A percentile compares a stretch with the other conserved stretches of the same genome.
Evolutionary conservation across 2,797 vertebrate species (phyloP).

Genomic region (Columba guinea): DNA sequence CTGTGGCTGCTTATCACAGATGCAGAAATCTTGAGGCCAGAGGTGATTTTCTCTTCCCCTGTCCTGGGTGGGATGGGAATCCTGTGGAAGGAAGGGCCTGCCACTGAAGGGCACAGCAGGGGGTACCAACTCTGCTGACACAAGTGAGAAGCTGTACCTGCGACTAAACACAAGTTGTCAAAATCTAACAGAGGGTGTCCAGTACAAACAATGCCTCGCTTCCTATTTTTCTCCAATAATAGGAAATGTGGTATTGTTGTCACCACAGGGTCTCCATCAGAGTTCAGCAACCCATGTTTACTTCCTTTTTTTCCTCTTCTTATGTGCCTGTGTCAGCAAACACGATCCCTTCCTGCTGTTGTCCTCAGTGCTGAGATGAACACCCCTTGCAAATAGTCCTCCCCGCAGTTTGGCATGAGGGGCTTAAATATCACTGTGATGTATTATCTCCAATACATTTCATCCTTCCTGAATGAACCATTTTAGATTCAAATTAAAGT

Average conservation of each 20-base stretch:
- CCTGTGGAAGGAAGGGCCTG: slow-evolving; percentile 21
- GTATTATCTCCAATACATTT: background rate
- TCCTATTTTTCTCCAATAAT: slow-evolving; percentile 18
- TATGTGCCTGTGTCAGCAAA: slow-evolving; percentile 30
- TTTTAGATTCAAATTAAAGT: slow-evolving; percentile 17
- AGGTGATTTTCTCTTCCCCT: background rate
- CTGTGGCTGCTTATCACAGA: background rate
- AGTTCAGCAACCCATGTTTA: background rate
- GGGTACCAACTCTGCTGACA: background rate
- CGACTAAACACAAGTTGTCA: background rate
- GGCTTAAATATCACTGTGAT: background rate
- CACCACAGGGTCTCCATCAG: background rate
- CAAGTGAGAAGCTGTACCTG: background rate
- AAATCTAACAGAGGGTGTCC: background rate
- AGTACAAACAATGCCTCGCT: background rate
- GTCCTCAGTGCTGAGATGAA: background rate
- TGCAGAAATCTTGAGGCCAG: background rate
- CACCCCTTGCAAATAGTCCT: background rate
- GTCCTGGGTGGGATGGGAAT: background rate
- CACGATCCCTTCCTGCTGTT: background rate
- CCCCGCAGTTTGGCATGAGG: background rate
- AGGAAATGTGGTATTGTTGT: background rate
- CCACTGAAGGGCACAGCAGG: accelerated
- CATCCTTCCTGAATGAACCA: background rate
- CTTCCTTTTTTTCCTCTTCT: background rate